Conservation (phyloP, 2,888 invertebrate species). For the Eupeodes latifasciatus region DNA sequence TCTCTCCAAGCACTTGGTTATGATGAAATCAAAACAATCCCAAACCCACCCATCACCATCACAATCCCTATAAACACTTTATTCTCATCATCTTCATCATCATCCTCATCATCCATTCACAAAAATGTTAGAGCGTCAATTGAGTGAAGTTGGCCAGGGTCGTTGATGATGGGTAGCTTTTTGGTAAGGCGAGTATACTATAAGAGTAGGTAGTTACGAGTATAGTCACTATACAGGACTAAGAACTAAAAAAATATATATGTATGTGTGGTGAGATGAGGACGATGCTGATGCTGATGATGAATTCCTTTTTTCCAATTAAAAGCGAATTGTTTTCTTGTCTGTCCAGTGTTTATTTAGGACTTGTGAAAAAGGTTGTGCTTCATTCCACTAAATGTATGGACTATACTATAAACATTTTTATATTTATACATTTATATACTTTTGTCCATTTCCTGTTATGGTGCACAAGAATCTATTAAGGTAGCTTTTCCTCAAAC, state of each 20-base stretch:
- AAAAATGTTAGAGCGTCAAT: constrained; percentile 67
- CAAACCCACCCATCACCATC: constrained; percentile 24
- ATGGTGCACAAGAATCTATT: constrained; percentile 66
- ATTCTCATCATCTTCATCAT: constrained; percentile 51
- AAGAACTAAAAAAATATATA: constrained; percentile 30
- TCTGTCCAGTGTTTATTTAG: constrained; percentile 82
- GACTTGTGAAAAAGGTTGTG: constrained; percentile 78
- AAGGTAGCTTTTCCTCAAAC: constrained; percentile 48
- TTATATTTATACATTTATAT: too few species aligned
- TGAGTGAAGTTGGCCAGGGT: constrained; percentile 69
- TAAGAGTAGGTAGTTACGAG: too few species aligned
- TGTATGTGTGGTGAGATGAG: constrained; percentile 8
- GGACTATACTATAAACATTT: too few species aligned
- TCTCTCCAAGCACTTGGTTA: constrained; percentile 74
- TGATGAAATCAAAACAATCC: constrained; percentile 77
- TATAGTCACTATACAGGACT: background rate
- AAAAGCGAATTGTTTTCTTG: constrained; percentile 84
- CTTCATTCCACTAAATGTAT: constrained; percentile 44
- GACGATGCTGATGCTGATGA: constrained; percentile 43
- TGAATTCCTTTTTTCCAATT: constrained; percentile 82
- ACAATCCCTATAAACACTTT: constrained; percentile 28
- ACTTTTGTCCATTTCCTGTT: constrained; percentile 53
- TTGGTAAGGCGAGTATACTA: background rate
- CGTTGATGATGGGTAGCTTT: constrained; percentile 49
- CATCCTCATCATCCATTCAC: constrained; percentile 50